These are phyloP conservation scores for Eurosta solidaginis DNA, from an alignment of 1,140 invertebrate species.

Conservation along the genomic window DNA sequence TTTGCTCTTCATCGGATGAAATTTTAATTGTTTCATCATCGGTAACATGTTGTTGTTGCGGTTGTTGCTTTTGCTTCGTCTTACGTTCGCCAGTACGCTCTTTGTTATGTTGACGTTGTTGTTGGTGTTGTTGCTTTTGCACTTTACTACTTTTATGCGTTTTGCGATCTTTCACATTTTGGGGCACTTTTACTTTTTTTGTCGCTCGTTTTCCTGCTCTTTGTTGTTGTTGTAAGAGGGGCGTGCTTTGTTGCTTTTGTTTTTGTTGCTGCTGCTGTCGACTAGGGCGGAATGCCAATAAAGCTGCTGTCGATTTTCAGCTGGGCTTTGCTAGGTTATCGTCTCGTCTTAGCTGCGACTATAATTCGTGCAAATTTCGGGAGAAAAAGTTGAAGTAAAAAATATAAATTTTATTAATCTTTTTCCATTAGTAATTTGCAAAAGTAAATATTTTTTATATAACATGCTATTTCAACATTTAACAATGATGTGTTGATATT, in stretches of 20 bases:
- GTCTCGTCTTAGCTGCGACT: slow-evolving; percentile 59
- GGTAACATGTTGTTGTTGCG: neutral
- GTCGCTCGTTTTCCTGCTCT: neutral
- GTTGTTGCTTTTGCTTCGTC: neutral
- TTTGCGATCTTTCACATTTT: slow-evolving; percentile 6
- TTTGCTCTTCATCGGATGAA: neutral
- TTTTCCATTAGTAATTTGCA: no score
- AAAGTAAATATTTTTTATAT: neutral
- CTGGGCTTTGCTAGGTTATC: slow-evolving; percentile 58
- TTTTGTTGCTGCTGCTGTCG: slow-evolving; percentile 32
- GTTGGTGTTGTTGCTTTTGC: neutral
- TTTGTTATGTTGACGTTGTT: neutral
- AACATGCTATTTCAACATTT: neutral
- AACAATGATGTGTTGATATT: slow-evolving; percentile 16
- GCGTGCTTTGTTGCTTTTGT: neutral
- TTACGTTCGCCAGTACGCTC: neutral
- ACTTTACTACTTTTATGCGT: slow-evolving; percentile 4
- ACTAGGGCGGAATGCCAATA: slow-evolving; percentile 33
- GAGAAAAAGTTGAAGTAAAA: no score
- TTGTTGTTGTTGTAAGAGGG: slow-evolving; percentile 25
- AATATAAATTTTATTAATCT: no score
- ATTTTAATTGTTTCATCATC: neutral
- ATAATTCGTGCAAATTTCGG: slow-evolving; percentile 7
- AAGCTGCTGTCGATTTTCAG: slow-evolving; percentile 51
- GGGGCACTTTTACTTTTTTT: neutral